These are phyloP conservation scores for Campoplex nolae DNA, from an alignment of 2,888 invertebrate species.

Conservation along the genomic window DNA sequence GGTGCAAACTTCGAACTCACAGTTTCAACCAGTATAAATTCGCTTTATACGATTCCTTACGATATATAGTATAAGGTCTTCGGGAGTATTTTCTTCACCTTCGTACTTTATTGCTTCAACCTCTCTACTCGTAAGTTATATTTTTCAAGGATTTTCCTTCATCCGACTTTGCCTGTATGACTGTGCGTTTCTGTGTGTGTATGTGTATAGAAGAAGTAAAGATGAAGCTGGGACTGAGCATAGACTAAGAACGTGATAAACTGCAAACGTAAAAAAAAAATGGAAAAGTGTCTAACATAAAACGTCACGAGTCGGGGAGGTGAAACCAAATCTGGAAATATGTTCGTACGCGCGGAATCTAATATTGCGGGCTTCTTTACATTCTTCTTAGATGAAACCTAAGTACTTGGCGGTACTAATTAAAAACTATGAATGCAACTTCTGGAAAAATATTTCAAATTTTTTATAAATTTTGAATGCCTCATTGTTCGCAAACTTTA, in stretches of 20 bases:
- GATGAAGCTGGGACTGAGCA: slow-evolving; percentile 6
- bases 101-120: slow-evolving; percentile 37
- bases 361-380: neutral
- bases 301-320: neutral
- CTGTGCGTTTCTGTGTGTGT: slow-evolving; percentile 7
- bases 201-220: neutral
- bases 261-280: neutral
- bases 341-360: neutral
- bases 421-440: neutral
- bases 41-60: slow-evolving; percentile 52
- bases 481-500: neutral
- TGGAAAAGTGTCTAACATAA: neutral
- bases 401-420: neutral
- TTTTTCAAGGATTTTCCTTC: slow-evolving; percentile 54
- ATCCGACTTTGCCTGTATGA: slow-evolving; percentile 15
- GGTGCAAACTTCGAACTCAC: slow-evolving; percentile 58
- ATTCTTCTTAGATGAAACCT: neutral
- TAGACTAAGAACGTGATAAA: neutral
- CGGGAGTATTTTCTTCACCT: slow-evolving; percentile 42
- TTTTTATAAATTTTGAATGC: too few relatives aligned
- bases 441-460: neutral
- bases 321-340: neutral
- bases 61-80: slow-evolving; percentile 24
- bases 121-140: slow-evolving; percentile 19
- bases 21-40: slow-evolving; percentile 58